Evolutionary conservation across 2,113 vertebrate species (phyloP), one percentile per base, ranked within the genome.

Genomic region (Tricholaema leucomelas): DNA sequence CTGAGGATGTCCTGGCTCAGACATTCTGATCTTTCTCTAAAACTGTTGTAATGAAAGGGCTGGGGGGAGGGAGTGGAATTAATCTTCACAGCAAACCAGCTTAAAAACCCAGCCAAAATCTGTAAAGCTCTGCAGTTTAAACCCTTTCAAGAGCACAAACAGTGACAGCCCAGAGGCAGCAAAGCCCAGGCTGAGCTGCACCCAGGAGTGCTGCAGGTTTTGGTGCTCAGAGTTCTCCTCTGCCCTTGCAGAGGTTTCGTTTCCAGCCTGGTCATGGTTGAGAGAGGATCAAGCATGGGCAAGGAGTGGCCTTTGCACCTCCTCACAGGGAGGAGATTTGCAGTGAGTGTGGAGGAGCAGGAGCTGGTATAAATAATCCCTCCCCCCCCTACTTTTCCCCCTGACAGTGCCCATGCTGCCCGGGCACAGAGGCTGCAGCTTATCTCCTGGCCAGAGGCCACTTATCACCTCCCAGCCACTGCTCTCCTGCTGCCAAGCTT

Each of bases 391-490:
- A 17, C 42, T 5, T 16, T 16, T 6, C 16, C 42, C 42, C 42
- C 42, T 7, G 17, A 6, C 17, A 2, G 28, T 55, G 38, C 36
- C 63, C 31, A 2, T 0, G 13, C 27, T 35, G 75, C 19, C 69
- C 19, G 20, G 50, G 52, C 75, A 33, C 72, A 2, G 21, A 3
- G 24, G 50, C 79, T 61, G 77, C 77, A 33, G 87, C 42, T 96
- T 95, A 95, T 93, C 92, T 93, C 20, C 80, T 93, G 91, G 85
- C 92, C 76, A n/a, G 28, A 5, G 42, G 78, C 88, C 91, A n/a
- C 61, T 33, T 30, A 66, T 10, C 16, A 0, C 75, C 81, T 77
- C 64, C 55, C 7, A 1, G 77, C 19, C 35, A 2, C 77, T 35
- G 72, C 56, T 65, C 14, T 55, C 36, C 74, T 1, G 5, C 67